Conservation (phyloP, 1,140 invertebrate species). For the Pseudomyrmex flavicornis region DNA sequence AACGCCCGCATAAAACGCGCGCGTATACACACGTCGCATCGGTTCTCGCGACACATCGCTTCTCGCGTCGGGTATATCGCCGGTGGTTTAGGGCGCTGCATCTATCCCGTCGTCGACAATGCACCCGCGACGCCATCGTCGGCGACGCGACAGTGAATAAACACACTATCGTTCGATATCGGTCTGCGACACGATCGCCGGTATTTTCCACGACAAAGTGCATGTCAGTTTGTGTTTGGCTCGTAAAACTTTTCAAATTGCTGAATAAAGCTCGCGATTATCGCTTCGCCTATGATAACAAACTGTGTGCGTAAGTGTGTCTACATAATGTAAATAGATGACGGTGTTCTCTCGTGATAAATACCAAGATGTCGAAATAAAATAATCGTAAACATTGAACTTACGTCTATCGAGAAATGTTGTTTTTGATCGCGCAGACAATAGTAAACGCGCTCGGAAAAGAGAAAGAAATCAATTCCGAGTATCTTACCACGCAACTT, state of each 20-base stretch:
- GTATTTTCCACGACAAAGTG: no score
- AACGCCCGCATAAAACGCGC: neutral
- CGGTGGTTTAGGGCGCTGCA: constrained; percentile 7
- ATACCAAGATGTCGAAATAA: neutral
- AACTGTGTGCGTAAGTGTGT: neutral
- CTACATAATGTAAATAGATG: neutral
- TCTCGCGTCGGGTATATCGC: neutral
- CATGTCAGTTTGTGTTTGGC: no score
- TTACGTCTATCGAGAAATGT: neutral
- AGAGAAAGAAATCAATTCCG: neutral
- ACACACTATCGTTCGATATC: constrained; percentile 11
- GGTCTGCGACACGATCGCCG: neutral
- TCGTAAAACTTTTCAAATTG: no score
- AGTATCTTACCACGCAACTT: neutral
- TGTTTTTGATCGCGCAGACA: neutral
- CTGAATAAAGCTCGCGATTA: no score
- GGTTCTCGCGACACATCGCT: neutral
- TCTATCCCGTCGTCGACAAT: neutral
- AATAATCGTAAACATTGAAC: neutral
- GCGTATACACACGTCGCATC: constrained; percentile 13
- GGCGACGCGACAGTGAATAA: constrained; percentile 31
- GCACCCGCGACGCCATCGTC: neutral
- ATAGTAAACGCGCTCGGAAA: neutral
- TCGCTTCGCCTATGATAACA: neutral
- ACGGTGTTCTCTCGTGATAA: neutral